phyloP scores from a whole-genome alignment of 2,113 vertebrate species.

The Centropus bengalensis region DNA sequence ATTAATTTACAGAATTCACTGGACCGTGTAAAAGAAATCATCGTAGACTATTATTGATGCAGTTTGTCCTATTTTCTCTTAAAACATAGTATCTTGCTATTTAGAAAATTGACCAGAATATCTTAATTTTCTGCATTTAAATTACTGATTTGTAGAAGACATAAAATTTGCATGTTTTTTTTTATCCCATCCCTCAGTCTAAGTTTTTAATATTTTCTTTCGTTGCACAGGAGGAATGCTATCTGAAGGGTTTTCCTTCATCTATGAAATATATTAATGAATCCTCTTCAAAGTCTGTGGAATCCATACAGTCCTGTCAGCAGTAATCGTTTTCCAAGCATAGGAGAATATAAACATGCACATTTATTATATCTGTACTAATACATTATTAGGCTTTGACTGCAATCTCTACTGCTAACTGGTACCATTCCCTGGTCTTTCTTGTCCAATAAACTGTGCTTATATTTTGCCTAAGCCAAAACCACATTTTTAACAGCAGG shows the following conservation, averaged over 20 bases:
- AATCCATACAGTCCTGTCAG: background rate
- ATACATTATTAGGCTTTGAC: background rate
- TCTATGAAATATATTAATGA: background rate
- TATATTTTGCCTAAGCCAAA: background rate
- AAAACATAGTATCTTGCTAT: background rate
- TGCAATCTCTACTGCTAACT: background rate
- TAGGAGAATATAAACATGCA: background rate
- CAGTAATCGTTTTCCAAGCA: background rate
- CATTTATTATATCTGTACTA: background rate
- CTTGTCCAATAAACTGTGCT: background rate
- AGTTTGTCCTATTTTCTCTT: background rate
- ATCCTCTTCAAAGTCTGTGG: background rate
- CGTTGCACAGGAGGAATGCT: background rate
- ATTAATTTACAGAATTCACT: background rate
- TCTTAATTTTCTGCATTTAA: background rate
- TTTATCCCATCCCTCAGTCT: background rate
- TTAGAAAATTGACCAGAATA: background rate
- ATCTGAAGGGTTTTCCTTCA: background rate
- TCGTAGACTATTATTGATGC: background rate
- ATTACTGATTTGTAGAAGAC: background rate
- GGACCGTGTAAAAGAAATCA: background rate
- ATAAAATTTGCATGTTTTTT: background rate
- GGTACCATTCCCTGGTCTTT: background rate
- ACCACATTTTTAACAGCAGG: accelerated
- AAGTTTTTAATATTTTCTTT: background rate